These are phyloP conservation scores for Vireo altiloquus DNA, from an alignment of 2,113 vertebrate genomes.

Conservation along the genomic window DNA sequence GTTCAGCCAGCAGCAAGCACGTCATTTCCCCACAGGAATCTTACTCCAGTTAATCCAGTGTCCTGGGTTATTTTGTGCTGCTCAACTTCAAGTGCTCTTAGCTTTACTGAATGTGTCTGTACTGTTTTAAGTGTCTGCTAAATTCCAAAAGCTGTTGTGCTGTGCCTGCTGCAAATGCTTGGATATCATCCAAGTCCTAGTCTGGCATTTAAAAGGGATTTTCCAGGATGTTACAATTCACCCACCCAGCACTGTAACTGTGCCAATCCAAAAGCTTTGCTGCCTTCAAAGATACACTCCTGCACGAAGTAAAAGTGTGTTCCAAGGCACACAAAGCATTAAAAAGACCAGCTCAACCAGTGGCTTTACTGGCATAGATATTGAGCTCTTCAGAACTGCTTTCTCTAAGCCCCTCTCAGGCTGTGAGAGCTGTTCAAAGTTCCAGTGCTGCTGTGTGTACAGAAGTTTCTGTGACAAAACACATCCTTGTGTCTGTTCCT, in stretches of 20 bases:
- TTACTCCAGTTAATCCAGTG: not conserved
- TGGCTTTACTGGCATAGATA: not conserved
- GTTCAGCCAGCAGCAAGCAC: not conserved
- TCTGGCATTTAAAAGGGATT: slow-evolving; percentile 63
- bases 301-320: not conserved
- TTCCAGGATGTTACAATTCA: slow-evolving; percentile 58
- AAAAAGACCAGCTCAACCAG: not conserved
- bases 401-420: not conserved
- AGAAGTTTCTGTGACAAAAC: not conserved
- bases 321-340: slow-evolving; percentile 12
- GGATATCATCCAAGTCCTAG: slow-evolving; percentile 32
- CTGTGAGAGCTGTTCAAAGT: not conserved
- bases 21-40: not conserved
- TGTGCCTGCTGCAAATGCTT: slow-evolving; percentile 48
- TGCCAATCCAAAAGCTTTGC: slow-evolving; percentile 38
- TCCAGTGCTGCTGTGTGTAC: not conserved
- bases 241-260: slow-evolving; percentile 13
- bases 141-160: slow-evolving; percentile 55
- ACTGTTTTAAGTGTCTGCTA: not conserved
- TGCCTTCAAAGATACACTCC: slow-evolving; percentile 34
- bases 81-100: slow-evolving; percentile 40
- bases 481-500: not conserved
- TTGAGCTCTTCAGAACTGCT: not conserved
- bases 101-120: not conserved
- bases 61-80: not conserved